Conservation (phyloP, 1,140 invertebrate genomes). For the Harpegnathos saltator region DNA sequence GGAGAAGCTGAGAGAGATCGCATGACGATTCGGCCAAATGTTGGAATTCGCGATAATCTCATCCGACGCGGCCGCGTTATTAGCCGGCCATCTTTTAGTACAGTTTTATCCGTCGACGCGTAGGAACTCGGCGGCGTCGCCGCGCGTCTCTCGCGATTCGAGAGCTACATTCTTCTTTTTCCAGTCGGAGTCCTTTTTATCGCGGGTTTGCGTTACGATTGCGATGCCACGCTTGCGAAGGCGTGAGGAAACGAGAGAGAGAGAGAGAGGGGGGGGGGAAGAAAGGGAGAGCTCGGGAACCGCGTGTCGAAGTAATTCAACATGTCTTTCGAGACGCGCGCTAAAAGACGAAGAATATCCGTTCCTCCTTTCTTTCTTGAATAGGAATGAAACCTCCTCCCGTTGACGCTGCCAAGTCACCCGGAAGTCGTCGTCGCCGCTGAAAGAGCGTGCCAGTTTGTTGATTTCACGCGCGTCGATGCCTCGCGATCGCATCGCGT, state of each 20-base stretch:
- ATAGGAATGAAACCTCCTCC: not conserved
- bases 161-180: constrained; percentile 7
- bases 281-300: too few relatives aligned
- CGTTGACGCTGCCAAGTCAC: not conserved
- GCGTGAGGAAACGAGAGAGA: not conserved
- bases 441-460: not conserved
- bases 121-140: constrained; percentile 28
- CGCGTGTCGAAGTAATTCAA: not conserved
- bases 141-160: constrained; percentile 17
- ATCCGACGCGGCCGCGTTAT: constrained; percentile 44
- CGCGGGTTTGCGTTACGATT: too few relatives aligned
- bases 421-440: not conserved
- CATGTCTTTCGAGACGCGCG: not conserved
- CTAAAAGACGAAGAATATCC: not conserved
- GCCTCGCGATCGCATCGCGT: constrained; percentile 57
- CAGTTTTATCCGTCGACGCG: constrained; percentile 40
- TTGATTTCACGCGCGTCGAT: constrained; percentile 45
- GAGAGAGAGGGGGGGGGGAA: not conserved
- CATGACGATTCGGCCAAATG: constrained; percentile 44
- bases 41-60: constrained; percentile 58
- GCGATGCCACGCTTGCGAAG: not conserved
- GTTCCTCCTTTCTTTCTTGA: too few relatives aligned
- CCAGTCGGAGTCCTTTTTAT: too few relatives aligned
- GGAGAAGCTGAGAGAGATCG: not conserved
- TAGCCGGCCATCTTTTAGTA: constrained; percentile 33